A percentile compares a stretch with the other conserved stretches of the same genome.
Evolutionary conservation across 2,888 invertebrate genomes (phyloP).

Genomic region (Monopis laevigella): DNA sequence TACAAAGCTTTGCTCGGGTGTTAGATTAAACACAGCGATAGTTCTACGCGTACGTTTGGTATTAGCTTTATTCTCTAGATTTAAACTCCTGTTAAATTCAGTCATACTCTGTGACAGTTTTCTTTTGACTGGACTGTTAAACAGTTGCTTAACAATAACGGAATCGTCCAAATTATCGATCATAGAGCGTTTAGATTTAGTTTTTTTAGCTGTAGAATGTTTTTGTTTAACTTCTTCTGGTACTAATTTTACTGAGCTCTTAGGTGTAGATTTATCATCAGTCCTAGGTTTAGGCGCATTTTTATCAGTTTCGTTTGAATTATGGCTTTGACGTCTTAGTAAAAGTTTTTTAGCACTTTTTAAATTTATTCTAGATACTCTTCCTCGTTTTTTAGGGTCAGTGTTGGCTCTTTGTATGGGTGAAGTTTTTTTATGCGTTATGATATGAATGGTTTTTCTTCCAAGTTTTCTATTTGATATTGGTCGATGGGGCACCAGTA

Average conservation of each 20-base stretch:
- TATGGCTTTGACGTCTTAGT: constrained; percentile 12
- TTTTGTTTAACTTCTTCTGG: constrained; percentile 43
- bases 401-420: constrained; percentile 20
- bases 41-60: constrained; percentile 24
- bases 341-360: constrained; percentile 18
- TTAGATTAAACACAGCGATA: constrained; percentile 24
- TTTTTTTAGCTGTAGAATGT: constrained; percentile 52
- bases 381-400: constrained; percentile 22
- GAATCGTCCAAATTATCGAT: constrained; percentile 53
- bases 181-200: constrained; percentile 51
- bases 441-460: not conserved
- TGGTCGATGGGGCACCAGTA: constrained; percentile 18
- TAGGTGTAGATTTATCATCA: constrained; percentile 42
- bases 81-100: constrained; percentile 39
- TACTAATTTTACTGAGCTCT: constrained; percentile 35
- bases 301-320: constrained; percentile 24
- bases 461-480: not conserved
- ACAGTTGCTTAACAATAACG: constrained; percentile 49
- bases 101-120: constrained; percentile 60
- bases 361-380: constrained; percentile 10
- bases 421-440: too few relatives aligned
- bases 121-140: constrained; percentile 56
- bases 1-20: constrained; percentile 29
- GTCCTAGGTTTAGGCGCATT: constrained; percentile 19
- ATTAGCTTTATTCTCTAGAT: constrained; percentile 29